These are phyloP conservation scores for Drosophila persimilis DNA, from an alignment of 1,140 invertebrate species.

Conservation along the genomic window DNA sequence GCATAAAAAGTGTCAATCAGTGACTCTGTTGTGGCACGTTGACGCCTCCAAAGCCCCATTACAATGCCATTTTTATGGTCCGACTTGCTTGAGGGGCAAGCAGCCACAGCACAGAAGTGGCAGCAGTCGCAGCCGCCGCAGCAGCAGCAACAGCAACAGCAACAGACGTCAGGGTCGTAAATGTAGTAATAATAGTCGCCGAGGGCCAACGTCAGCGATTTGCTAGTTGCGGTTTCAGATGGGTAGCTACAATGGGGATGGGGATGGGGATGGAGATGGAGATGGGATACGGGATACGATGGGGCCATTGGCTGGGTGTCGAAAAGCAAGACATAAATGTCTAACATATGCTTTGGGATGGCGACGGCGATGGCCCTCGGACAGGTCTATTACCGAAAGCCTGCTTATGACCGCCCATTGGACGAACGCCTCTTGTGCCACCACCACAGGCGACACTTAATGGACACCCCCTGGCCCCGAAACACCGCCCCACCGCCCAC, in stretches of 20 bases:
- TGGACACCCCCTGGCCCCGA: background rate
- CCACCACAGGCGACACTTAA: background rate
- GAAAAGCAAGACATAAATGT: constrained; percentile 75
- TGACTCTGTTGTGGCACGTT: constrained; percentile 44
- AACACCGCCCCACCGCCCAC: too few relatives aligned
- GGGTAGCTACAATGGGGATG: background rate
- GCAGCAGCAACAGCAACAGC: constrained; percentile 41
- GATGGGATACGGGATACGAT: background rate
- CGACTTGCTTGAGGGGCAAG: constrained; percentile 21
- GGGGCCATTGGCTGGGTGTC: constrained; percentile 45
- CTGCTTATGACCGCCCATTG: constrained; percentile 43
- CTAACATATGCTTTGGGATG: constrained; percentile 58
- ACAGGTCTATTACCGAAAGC: constrained; percentile 51
- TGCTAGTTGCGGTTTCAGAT: constrained; percentile 30
- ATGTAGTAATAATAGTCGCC: constrained; percentile 71
- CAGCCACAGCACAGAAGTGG: constrained; percentile 1
- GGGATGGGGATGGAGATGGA: too few relatives aligned
- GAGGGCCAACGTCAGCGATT: constrained; percentile 44
- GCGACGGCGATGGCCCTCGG: constrained; percentile 25
- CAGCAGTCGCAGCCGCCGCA: constrained; percentile 34
- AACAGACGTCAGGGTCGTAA: constrained; percentile 59
- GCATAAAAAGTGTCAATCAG: constrained; percentile 75
- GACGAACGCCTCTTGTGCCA: constrained; percentile 12
- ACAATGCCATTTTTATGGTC: constrained; percentile 57
- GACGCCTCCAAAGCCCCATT: constrained; percentile 50